Base-by-base conservation (phyloP, 2,888 invertebrate genomes). In the Cerceris ruficornis region DNA sequence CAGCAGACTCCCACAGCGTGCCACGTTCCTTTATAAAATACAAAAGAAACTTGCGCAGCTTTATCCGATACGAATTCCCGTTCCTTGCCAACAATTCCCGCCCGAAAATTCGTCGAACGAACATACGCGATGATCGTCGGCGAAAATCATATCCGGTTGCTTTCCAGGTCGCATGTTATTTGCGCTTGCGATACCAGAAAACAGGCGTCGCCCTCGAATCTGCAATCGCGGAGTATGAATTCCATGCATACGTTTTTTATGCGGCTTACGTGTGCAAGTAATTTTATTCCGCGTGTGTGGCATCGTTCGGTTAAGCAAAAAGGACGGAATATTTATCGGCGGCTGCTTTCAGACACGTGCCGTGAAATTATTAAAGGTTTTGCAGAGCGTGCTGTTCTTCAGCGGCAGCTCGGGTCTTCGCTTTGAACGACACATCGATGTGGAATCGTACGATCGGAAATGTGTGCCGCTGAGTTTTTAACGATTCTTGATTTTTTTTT, bases 121-220 rank as follows among this genome's bases (percentile, higher is more conserved):
- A 28, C 28, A 39, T 41, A 57, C 28, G 49, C 13, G 49, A 15
- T 46, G 43, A 41, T 14, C 7, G 6, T 15, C 7, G 57, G 7
- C 14, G 11, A 41, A 39, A 28, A 46, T 17, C 66, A 28, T 60
- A 11, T 6, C 13, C 58, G 58, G n/a, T 59, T 72, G 52, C 61
- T 77, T 70, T 55, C 67, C 52, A 52, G 58, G 62, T 54, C 52
- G 54, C 17, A 60, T 7, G 62, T 58, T 66, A 75, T 75, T 75
- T 69, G 54, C 52, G 9, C 55, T n/a, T 7, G 15, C n/a, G 60
- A 46, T 52, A 4, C 14, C 15, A 46, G 62, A 67, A 76, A 77
- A 75, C 76, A 49, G 62, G 17, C 41, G 61, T 59, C 28, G 76
- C 69, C 42, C 41, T 13, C 41, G n/a, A 69, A 69, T 65, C 68